phyloP scores from a whole-genome alignment of 2,113 vertebrate species.

The Lophotis ruficrista region DNA sequence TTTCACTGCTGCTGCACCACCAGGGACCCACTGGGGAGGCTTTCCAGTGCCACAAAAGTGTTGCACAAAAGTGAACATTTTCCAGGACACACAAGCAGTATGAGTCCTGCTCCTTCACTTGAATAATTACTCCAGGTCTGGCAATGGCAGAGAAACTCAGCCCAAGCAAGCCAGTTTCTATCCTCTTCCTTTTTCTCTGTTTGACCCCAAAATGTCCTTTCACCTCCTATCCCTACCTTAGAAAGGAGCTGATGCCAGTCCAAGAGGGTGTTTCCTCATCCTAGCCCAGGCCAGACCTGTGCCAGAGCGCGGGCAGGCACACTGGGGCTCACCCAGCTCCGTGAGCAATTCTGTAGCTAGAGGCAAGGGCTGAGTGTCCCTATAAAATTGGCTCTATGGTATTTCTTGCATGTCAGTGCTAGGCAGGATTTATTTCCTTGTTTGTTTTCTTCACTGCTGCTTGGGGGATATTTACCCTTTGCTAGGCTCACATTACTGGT shows the following conservation, averaged over 20 bases:
- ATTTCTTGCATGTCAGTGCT: neutral
- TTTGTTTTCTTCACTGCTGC: conserved; percentile 9
- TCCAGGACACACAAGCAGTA: neutral
- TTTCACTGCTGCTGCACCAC: neutral
- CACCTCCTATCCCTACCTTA: neutral
- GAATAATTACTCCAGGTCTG: neutral
- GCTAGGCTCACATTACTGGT: neutral
- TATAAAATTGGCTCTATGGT: neutral
- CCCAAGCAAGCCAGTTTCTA: neutral
- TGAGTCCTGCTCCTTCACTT: neutral
- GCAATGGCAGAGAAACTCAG: neutral
- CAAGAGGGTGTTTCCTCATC: neutral
- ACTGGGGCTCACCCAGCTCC: neutral
- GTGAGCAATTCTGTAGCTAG: neutral
- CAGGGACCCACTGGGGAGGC: accelerated
- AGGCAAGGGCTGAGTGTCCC: neutral
- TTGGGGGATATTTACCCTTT: neutral
- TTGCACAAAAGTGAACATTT: neutral
- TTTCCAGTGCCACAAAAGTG: neutral
- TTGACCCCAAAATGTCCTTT: neutral
- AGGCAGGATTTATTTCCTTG: conserved; percentile 34
- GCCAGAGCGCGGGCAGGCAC: neutral
- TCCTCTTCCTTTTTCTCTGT: neutral
- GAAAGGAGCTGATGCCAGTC: neutral
- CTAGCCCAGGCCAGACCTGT: neutral